Conservation (phyloP, 2,113 vertebrate species). For the Bombycilla garrulus region DNA sequence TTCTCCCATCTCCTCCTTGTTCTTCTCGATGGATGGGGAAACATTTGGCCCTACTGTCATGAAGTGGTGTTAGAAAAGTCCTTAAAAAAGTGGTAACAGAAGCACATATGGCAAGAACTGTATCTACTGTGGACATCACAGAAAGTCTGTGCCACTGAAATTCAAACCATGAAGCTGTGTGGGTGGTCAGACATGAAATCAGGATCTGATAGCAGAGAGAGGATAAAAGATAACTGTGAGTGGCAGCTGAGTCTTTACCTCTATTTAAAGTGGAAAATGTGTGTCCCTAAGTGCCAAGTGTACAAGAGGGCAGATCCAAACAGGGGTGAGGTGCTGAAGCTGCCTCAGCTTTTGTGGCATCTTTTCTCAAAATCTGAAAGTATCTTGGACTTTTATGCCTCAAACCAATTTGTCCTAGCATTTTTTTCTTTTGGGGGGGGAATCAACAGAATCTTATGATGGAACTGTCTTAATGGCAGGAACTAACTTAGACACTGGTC, state of each 20-base stretch:
- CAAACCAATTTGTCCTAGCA: background rate
- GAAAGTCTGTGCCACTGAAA: background rate
- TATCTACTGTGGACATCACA: background rate
- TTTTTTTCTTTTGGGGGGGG: background rate
- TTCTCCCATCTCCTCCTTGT: background rate
- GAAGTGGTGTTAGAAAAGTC: background rate
- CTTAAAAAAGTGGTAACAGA: background rate
- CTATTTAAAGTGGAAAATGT: background rate
- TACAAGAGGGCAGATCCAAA: background rate
- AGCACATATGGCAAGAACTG: background rate
- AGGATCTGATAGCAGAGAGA: background rate
- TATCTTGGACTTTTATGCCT: background rate
- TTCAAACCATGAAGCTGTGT: background rate
- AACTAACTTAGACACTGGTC: background rate
- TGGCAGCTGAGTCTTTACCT: background rate
- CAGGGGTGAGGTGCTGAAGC: background rate
- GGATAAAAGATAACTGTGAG: background rate
- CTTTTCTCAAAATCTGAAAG: background rate
- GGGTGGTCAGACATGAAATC: conserved; percentile 8
- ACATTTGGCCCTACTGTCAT: background rate
- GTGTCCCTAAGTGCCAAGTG: background rate
- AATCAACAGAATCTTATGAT: accelerated
- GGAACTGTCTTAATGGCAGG: background rate
- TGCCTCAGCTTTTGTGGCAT: background rate
- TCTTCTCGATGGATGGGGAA: background rate